phyloP scores from a whole-genome alignment of 30 jellyfish, hydroid and myxozoan species.

The Phacellophora camtschatica region DNA sequence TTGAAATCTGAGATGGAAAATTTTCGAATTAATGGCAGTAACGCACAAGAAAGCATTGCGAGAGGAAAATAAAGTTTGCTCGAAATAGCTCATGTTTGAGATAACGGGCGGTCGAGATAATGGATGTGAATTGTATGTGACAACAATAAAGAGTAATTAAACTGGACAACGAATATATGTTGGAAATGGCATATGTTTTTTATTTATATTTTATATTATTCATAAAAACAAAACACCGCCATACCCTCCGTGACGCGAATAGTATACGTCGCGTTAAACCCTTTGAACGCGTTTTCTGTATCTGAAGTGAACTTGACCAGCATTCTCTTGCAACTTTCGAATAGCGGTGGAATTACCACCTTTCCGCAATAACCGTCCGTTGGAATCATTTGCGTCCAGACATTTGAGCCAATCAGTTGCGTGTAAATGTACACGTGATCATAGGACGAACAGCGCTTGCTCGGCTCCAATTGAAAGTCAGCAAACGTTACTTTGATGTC shows the following conservation, averaged over 20 bases:
- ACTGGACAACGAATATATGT: too few relatives aligned
- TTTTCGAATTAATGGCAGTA: too few relatives aligned
- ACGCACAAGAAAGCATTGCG: too few relatives aligned
- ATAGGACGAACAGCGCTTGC: slow-evolving; percentile 72
- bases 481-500: slow-evolving; percentile 63
- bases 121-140: too few relatives aligned
- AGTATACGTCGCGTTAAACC: slow-evolving; percentile 82
- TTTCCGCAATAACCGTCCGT: slow-evolving; percentile 85
- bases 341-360: slow-evolving; percentile 14
- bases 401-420: slow-evolving; percentile 60
- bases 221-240: too few relatives aligned
- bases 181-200: too few relatives aligned
- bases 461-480: slow-evolving; percentile 73
- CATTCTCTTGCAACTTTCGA: slow-evolving; percentile 67
- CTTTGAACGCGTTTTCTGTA: slow-evolving; percentile 48
- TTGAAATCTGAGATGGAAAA: too few relatives aligned
- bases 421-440: slow-evolving; percentile 78
- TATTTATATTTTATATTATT: too few relatives aligned
- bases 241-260: slow-evolving; percentile 75
- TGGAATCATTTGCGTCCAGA: slow-evolving; percentile 67
- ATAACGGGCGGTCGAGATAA: too few relatives aligned
- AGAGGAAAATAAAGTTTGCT: too few relatives aligned
- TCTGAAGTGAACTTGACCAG: slow-evolving; percentile 78
- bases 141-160: too few relatives aligned
- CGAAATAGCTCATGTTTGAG: too few relatives aligned